These are phyloP conservation scores for Dipodomys ordii DNA, from an alignment of 2,113 vertebrate species.

Conservation along the genomic window DNA sequence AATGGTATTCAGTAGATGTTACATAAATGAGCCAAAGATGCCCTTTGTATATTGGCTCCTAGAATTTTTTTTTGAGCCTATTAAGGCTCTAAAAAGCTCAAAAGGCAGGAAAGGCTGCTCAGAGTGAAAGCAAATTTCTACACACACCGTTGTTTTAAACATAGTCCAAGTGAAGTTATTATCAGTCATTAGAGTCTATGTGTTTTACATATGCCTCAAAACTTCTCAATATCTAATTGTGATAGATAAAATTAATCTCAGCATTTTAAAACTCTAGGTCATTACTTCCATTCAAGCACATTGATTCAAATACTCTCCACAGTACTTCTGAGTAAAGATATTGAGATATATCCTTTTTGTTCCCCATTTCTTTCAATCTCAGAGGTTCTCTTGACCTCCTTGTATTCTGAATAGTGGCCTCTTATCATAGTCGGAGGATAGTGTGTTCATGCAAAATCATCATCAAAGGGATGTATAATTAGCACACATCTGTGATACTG, in stretches of 20 bases:
- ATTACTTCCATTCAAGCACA: neutral
- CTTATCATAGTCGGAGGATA: neutral
- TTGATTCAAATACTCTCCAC: neutral
- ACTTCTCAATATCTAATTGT: neutral
- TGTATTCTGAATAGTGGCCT: neutral
- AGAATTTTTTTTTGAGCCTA: neutral
- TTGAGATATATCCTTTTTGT: neutral
- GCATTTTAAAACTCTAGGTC: neutral
- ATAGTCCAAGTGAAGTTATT: neutral
- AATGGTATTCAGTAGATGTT: constrained; percentile 12
- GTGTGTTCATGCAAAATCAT: neutral
- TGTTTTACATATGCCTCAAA: neutral
- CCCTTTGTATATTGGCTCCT: constrained; percentile 12
- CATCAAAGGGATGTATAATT: neutral
- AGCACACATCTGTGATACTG: neutral
- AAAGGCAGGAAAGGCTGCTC: neutral
- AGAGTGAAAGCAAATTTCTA: neutral
- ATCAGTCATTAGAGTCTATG: neutral
- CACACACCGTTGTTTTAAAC: neutral
- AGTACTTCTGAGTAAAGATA: neutral
- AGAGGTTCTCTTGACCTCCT: neutral
- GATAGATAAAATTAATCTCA: neutral
- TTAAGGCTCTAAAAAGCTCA: neutral
- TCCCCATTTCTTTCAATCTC: neutral
- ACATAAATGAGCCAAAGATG: constrained; percentile 32